Conservation (phyloP, 1,140 invertebrate genomes). For the Oreohelix idahoensis region DNA sequence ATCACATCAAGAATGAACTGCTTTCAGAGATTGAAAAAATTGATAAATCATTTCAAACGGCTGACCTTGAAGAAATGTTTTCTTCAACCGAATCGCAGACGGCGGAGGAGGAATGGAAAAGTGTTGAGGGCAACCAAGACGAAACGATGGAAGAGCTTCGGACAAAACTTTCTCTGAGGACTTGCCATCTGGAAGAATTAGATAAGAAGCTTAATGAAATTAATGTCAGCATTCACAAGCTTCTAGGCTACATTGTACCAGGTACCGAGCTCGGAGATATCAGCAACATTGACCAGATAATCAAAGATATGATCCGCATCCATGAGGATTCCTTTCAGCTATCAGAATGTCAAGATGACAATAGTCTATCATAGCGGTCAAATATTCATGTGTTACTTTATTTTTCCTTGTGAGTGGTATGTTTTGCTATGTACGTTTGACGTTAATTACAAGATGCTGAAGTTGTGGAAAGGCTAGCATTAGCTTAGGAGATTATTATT, state of each 20-base stretch:
- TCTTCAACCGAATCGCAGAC: background rate
- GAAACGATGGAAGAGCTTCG: background rate
- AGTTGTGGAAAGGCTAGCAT: too few relatives aligned
- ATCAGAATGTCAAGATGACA: background rate
- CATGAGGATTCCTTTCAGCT: background rate
- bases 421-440: background rate
- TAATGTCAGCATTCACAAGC: slow-evolving; percentile 50
- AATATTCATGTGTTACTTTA: background rate
- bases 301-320: slow-evolving; percentile 58
- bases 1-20: background rate
- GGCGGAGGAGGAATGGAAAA: background rate
- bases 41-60: background rate
- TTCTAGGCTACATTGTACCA: slow-evolving; percentile 58
- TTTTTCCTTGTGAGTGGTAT: background rate
- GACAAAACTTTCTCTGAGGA: background rate
- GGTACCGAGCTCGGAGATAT: slow-evolving; percentile 54
- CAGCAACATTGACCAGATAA: slow-evolving; percentile 54
- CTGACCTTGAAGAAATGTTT: background rate
- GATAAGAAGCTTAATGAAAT: background rate
- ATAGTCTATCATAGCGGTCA: background rate
- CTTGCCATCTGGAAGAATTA: background rate
- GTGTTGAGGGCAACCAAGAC: background rate
- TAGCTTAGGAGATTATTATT: too few relatives aligned
- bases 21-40: background rate
- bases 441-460: background rate